phyloP scores from a whole-genome alignment of 2,888 invertebrate genomes.

The Conops quadrifasciatus region DNA sequence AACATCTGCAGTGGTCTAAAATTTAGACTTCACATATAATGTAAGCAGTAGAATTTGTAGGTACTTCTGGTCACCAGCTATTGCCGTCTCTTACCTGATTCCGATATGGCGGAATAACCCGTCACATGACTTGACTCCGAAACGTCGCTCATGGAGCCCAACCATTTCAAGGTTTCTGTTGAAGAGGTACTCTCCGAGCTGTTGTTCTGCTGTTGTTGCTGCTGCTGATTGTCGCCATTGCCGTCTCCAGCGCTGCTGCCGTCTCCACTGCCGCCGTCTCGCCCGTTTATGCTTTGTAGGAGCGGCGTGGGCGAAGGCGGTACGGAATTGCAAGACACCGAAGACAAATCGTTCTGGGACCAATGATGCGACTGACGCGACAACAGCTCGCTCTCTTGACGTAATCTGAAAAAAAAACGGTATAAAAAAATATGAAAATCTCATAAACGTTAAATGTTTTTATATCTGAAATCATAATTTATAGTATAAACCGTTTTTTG shows the following conservation, averaged over 20 bases:
- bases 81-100: slow-evolving; percentile 62
- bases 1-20: too few species aligned
- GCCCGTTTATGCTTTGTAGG: slow-evolving; percentile 38
- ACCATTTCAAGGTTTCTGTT: slow-evolving; percentile 82
- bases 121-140: slow-evolving; percentile 71
- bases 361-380: slow-evolving; percentile 65
- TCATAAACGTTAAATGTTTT: too few species aligned
- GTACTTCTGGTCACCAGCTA: too few species aligned
- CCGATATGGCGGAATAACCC: slow-evolving; percentile 66
- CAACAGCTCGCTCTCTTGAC: slow-evolving; percentile 65
- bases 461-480: too few species aligned
- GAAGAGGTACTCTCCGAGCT: slow-evolving; percentile 68
- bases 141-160: slow-evolving; percentile 79
- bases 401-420: slow-evolving; percentile 55
- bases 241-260: slow-evolving; percentile 19
- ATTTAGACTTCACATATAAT: too few species aligned
- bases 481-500: too few species aligned
- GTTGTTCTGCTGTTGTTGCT: slow-evolving; percentile 48
- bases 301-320: slow-evolving; percentile 49
- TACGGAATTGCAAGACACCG: slow-evolving; percentile 58
- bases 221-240: slow-evolving; percentile 40
- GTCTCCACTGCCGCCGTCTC: slow-evolving; percentile 39
- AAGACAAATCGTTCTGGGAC: slow-evolving; percentile 65
- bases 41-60: too few species aligned
- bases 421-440: slow-evolving; percentile 33